Evolutionary conservation across 2,888 invertebrate genomes (phyloP).

Genomic region (Drosophila melanosoma): DNA sequence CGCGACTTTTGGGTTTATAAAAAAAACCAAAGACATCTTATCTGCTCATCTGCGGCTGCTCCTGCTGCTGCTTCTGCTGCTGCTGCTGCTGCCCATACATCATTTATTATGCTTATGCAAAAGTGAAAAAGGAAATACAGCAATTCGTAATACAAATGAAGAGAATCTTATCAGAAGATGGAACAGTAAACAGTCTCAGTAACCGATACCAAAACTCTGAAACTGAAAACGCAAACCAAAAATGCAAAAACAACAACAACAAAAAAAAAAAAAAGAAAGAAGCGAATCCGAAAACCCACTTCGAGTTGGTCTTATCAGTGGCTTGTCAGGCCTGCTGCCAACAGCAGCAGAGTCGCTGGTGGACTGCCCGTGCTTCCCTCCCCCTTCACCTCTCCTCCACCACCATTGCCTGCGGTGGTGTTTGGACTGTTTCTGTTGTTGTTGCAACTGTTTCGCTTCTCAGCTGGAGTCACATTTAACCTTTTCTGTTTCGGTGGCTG

Average conservation of each 20-base stretch:
- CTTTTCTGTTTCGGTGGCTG: constrained; percentile 45
- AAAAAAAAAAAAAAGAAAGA: background rate
- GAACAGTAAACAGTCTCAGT: constrained; percentile 20
- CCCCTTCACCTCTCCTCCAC: background rate
- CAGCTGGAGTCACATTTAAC: constrained; percentile 63
- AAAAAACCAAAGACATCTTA: constrained; percentile 32
- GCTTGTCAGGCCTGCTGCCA: constrained; percentile 61
- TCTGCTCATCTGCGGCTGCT: constrained; percentile 18
- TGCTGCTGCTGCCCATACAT: constrained; percentile 34
- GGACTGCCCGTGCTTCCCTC: background rate
- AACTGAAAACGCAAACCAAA: constrained; percentile 21
- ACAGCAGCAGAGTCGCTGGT: background rate
- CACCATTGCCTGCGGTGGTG: constrained; percentile 7
- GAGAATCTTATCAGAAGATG: constrained; percentile 57
- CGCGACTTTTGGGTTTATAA: constrained; percentile 5
- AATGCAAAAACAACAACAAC: background rate
- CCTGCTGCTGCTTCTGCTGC: constrained; percentile 19
- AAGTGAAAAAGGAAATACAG: constrained; percentile 7
- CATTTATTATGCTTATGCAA: constrained; percentile 66
- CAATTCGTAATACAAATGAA: constrained; percentile 6
- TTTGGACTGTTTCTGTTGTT: background rate
- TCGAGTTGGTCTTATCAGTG: constrained; percentile 64
- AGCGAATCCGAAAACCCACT: constrained; percentile 56
- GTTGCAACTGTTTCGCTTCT: constrained; percentile 11
- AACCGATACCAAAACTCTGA: constrained; percentile 8